These are phyloP conservation scores for Lepidurus packardi DNA, from an alignment of 1,140 invertebrate genomes.

Conservation along the genomic window DNA sequence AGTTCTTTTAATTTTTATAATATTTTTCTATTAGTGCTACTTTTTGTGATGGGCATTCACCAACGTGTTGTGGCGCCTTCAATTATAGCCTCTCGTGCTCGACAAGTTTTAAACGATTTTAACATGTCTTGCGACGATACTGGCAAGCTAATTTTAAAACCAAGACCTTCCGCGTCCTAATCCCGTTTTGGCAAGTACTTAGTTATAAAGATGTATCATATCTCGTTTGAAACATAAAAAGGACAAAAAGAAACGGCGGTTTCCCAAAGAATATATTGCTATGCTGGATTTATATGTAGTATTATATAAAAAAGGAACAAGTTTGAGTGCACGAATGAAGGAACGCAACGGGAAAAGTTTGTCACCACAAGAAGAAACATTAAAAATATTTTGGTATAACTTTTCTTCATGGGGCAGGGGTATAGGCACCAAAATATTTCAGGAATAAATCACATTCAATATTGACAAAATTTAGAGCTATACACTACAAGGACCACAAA, in stretches of 20 bases:
- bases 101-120: slow-evolving; percentile 84
- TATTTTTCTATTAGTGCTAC: slow-evolving; percentile 56
- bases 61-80: slow-evolving; percentile 91
- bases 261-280: slow-evolving; percentile 10
- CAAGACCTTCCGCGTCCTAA: slow-evolving; percentile 54
- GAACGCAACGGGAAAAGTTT: not conserved
- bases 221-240: not conserved
- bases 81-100: slow-evolving; percentile 85
- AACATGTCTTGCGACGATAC: slow-evolving; percentile 98
- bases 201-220: not conserved
- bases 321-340: not conserved
- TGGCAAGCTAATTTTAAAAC: slow-evolving; percentile 81
- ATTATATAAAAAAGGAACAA: not conserved
- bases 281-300: not conserved
- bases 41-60: slow-evolving; percentile 88
- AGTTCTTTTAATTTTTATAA: not conserved
- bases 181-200: not conserved
- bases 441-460: not conserved
- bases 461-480: not conserved
- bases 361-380: not conserved
- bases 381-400: not conserved
- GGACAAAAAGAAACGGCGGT: not conserved
- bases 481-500: no score
- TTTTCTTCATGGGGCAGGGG: not conserved
- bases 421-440: slow-evolving; percentile 5